Conservation (phyloP, 2,797 vertebrate species). For the Hyperoplus immaculatus region DNA sequence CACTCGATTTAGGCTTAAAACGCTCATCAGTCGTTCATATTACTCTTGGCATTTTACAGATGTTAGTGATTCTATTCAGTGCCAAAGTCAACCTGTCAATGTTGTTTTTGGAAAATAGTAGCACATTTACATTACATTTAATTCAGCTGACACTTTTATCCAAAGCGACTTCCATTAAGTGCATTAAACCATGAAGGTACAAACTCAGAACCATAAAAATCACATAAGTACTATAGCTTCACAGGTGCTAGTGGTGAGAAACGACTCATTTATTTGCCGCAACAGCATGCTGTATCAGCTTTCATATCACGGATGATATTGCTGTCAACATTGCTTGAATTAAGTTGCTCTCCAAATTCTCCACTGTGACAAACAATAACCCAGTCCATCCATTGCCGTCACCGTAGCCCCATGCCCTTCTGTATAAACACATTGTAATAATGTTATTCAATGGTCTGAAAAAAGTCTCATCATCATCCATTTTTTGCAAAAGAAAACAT, state of each 20-base stretch:
- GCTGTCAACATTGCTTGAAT: constrained; percentile 1
- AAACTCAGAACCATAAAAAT: no score
- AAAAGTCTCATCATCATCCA: not conserved
- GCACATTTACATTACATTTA: no score
- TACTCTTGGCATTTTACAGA: no score
- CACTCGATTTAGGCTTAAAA: no score
- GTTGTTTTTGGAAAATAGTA: no score
- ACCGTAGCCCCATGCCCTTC: not conserved
- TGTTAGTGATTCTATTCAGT: no score
- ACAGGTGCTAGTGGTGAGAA: not conserved
- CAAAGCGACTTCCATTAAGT: not conserved
- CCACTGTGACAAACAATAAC: not conserved
- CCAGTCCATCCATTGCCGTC: not conserved
- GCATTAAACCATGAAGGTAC: not conserved
- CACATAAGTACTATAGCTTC: not conserved
- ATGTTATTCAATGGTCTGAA: constrained; percentile 8
- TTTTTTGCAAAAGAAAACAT: not conserved
- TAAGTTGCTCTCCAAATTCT: constrained; percentile 8
- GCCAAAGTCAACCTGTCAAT: no score
- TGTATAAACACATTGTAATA: not conserved
- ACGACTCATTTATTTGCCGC: not conserved
- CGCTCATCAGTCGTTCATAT: no score
- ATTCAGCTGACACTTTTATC: no score
- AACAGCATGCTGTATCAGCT: not conserved
- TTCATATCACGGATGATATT: not conserved